A percentile compares a stretch with the other conserved stretches of the same genome.
phyloP scores from a whole-genome alignment of 1,140 invertebrate genomes.

The Dolichoris vasculosae region DNA sequence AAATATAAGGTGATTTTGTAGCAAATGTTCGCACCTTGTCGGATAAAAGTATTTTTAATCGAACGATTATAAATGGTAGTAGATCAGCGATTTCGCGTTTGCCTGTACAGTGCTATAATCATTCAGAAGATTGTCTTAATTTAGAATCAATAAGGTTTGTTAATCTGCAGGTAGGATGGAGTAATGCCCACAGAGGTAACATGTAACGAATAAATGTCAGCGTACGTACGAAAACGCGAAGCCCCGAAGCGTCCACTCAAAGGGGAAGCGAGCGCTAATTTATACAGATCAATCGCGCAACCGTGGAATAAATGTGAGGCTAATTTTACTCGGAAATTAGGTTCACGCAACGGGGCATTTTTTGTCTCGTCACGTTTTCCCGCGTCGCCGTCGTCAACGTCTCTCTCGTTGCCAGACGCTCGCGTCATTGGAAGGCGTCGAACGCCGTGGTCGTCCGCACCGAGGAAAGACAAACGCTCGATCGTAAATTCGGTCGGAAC shows the following conservation, averaged over 20 bases:
- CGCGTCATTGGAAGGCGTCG: not conserved
- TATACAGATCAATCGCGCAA: slow-evolving; percentile 25
- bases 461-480: slow-evolving; percentile 29
- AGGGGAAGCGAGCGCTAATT: not conserved
- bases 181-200: not conserved
- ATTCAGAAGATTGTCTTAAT: not conserved
- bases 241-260: not conserved
- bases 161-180: not conserved
- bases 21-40: not conserved
- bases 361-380: slow-evolving; percentile 17
- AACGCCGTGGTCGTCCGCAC: not conserved
- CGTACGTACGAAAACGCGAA: not conserved
- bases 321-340: slow-evolving; percentile 48
- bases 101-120: not conserved
- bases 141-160: not conserved
- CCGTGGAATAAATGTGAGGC: slow-evolving; percentile 37
- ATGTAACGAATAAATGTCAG: not conserved
- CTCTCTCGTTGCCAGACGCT: not conserved
- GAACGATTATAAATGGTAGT: not conserved
- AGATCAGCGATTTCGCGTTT: not conserved
- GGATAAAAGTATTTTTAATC: too few relatives aligned
- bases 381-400: not conserved
- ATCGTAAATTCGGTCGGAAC: slow-evolving; percentile 31
- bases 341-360: slow-evolving; percentile 31
- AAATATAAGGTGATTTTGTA: too few relatives aligned